These are phyloP conservation scores for Apocheima hispidaria DNA, from an alignment of 2,888 invertebrate genomes.

Conservation along the genomic window DNA sequence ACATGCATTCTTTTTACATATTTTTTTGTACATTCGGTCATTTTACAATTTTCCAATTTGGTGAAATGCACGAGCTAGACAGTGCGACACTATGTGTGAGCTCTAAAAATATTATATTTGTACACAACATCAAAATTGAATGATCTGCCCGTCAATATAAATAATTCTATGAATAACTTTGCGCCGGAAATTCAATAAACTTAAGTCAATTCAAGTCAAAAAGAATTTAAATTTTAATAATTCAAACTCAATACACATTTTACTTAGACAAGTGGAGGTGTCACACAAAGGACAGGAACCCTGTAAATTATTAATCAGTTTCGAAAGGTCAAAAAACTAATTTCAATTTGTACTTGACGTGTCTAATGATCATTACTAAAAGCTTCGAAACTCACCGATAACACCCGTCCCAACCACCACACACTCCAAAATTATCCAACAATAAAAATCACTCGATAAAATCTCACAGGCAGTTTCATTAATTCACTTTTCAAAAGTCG, in stretches of 20 bases:
- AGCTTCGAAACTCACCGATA: conserved; percentile 39
- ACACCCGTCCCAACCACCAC: conserved; percentile 22
- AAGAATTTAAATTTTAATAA: not conserved
- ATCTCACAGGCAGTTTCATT: conserved; percentile 45
- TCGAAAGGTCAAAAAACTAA: conserved; percentile 26
- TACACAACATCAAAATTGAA: too few relatives aligned
- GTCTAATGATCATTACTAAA: conserved; percentile 24
- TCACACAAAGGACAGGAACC: conserved; percentile 1
- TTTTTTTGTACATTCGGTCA: too few relatives aligned
- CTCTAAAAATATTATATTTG: too few relatives aligned
- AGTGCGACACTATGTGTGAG: too few relatives aligned
- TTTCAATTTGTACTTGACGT: conserved; percentile 25
- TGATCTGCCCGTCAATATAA: too few relatives aligned
- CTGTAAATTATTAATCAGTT: conserved; percentile 11
- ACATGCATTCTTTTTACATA: too few relatives aligned
- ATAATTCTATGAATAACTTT: not conserved
- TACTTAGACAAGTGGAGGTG: conserved; percentile 7
- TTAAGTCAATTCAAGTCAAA: not conserved
- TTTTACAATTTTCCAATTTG: too few relatives aligned
- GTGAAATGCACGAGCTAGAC: too few relatives aligned
- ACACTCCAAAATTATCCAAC: conserved; percentile 48
- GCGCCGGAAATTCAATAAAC: not conserved
- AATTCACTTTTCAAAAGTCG: conserved; percentile 59
- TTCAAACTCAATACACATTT: not conserved
- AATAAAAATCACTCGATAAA: conserved; percentile 45